Evolutionary conservation across 1,140 invertebrate species (phyloP).

Genomic region (Cephus cinctus): DNA sequence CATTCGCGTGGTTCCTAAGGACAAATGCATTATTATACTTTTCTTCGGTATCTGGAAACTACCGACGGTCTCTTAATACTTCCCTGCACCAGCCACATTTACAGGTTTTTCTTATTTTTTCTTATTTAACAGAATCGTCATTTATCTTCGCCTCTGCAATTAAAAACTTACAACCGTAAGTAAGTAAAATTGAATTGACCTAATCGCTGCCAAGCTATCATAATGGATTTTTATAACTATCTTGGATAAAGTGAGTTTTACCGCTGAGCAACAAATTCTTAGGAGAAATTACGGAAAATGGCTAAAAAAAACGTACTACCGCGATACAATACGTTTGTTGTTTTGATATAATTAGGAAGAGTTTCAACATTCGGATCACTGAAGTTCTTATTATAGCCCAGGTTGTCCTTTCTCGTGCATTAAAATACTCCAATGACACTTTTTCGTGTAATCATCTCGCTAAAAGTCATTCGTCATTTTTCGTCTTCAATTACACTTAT

Average conservation of each 20-base stretch:
- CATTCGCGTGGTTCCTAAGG: no score
- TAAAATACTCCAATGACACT: no score
- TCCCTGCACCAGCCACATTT: constrained; percentile 21
- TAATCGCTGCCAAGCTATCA: neutral
- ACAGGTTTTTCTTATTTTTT: constrained; percentile 11
- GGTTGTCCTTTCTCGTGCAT: no score
- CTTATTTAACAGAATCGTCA: neutral
- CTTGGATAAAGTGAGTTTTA: neutral
- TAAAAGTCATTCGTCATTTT: no score
- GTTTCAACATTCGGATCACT: no score
- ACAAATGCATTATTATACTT: neutral
- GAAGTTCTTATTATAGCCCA: no score
- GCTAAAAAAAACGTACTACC: no score
- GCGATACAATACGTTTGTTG: no score
- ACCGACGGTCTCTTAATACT: constrained; percentile 13
- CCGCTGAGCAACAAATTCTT: neutral
- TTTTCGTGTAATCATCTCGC: no score
- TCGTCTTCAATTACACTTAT: no score
- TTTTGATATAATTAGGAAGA: no score
- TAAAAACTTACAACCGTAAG: neutral
- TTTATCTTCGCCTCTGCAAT: neutral
- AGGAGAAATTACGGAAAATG: neutral
- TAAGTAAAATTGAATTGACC: neutral
- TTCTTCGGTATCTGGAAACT: constrained; percentile 3
- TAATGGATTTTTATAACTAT: neutral